Percentiles rank a stretch among this genome's conserved stretches.
Conservation (phyloP, 2,113 vertebrate species). For the Dicerorhinus sumatrensis region DNA sequence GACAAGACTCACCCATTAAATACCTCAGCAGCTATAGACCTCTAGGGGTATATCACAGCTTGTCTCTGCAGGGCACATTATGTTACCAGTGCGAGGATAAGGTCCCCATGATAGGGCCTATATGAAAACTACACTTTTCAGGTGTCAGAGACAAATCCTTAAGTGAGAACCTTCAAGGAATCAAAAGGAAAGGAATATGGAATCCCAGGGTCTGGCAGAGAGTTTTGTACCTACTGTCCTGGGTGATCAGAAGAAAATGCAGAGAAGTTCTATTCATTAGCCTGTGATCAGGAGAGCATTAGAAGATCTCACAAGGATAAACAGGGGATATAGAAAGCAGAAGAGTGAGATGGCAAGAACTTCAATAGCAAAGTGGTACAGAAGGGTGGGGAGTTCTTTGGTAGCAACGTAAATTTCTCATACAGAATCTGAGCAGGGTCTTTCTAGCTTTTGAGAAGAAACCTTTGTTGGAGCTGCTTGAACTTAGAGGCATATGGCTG, state of each 20-base stretch:
- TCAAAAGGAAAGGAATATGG: not conserved
- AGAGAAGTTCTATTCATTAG: not conserved
- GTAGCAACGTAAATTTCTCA: not conserved
- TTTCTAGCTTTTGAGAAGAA: not conserved
- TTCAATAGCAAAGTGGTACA: not conserved
- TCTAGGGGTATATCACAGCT: not conserved
- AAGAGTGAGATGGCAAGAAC: not conserved
- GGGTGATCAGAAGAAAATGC: not conserved
- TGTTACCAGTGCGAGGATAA: not conserved
- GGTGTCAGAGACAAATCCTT: not conserved
- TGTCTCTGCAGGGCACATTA: not conserved
- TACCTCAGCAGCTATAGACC: not conserved
- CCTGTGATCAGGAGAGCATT: not conserved
- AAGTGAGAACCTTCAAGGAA: not conserved
- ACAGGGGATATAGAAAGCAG: not conserved
- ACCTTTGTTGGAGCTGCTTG: not conserved
- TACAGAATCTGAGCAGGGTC: not conserved
- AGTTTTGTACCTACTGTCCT: not conserved
- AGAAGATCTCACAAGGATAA: not conserved
- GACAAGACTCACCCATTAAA: not conserved
- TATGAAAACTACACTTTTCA: not conserved
- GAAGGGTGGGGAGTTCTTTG: not conserved
- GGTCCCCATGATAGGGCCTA: not conserved
- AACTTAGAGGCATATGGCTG: not conserved
- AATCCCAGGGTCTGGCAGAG: not conserved